phyloP scores from a whole-genome alignment of 2,797 vertebrate species.

The Orientallactaga sibirica region DNA sequence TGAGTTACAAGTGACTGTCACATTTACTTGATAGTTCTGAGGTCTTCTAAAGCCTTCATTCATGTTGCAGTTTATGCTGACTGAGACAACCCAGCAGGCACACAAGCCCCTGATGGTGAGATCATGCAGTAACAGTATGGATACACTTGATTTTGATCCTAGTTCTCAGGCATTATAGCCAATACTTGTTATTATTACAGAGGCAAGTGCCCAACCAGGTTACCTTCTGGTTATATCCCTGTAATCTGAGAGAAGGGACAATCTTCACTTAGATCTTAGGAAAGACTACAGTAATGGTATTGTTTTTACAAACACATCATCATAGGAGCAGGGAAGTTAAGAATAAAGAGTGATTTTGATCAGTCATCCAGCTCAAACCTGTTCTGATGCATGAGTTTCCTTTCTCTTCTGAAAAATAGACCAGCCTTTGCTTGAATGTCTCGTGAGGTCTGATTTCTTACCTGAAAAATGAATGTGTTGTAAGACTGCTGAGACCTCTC shows the following conservation, averaged over 20 bases:
- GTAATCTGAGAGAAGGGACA: constrained; percentile 34
- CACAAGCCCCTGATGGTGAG: not conserved
- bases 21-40: constrained; percentile 18
- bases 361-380: constrained; percentile 70
- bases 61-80: constrained; percentile 10
- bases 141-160: not conserved
- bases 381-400: constrained; percentile 80
- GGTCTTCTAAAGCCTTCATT: constrained; percentile 16
- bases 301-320: constrained; percentile 55
- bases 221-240: constrained; percentile 16
- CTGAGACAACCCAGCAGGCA: not conserved
- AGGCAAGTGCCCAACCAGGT: constrained; percentile 31
- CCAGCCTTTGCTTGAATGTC: constrained; percentile 61
- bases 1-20: constrained; percentile 47
- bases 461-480: constrained; percentile 74
- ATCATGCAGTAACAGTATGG: not conserved
- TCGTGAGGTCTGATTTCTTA: constrained; percentile 67
- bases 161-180: constrained; percentile 30
- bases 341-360: constrained; percentile 4
- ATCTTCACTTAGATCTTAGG: not conserved
- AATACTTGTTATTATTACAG: not conserved
- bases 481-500: constrained; percentile 34
- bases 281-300: not conserved
- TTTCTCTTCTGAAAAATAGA: constrained; percentile 71
- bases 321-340: constrained; percentile 22